Base-by-base conservation (phyloP, 2,888 invertebrate species). In the Adelognathus sp. region DNA sequence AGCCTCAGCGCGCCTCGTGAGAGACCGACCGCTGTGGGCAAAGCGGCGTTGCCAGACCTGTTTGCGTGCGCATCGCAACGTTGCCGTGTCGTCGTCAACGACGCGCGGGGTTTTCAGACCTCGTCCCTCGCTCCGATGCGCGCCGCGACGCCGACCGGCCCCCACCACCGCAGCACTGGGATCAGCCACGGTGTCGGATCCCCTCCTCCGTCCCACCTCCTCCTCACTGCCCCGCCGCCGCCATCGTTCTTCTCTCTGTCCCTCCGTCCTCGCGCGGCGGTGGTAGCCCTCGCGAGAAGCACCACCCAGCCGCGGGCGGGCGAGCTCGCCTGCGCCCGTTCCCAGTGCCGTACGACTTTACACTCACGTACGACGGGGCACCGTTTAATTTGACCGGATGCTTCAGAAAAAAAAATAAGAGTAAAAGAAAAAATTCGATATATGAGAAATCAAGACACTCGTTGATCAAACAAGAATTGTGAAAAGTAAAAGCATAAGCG, bases 11-110 rank as follows among this genome's bases (percentile, higher is more conserved):
- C 46, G 52, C 24, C n/a, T n/a, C n/a, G 70, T 41, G 64, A 72
- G 72, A 70, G 76, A 70, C n/a, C n/a, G 63, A 72, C 41, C 63
- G 27, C 50, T 50, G 58, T 27, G 24, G 46, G 71, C 60, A 64
- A n/a, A n/a, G n/a, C 82, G 44, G 50, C 64, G 79, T 82, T 83
- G 83, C 79, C 83, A 54, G 74, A n/a, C n/a, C 29, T 64, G 56
- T 29, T 39, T 7, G 31, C 63, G 54, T 66, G 70, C 70, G 72
- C 67, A 69, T 81, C 56, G 82, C 88, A 79, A 80, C 80, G 87
- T 88, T 88, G 88, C 87, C 88, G 61, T 61, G 33, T 27, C 44
- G n/a, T n/a, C n/a, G n/a, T n/a, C n/a, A n/a, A n/a, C n/a, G n/a
- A n/a, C 27, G 39, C 67, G 24, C 60, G 58, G 60, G 67, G 70